Percentiles rank a stretch among this genome's conserved stretches.
phyloP scores from a whole-genome alignment of 2,113 vertebrate genomes.

The Copsychus sechellarum region DNA sequence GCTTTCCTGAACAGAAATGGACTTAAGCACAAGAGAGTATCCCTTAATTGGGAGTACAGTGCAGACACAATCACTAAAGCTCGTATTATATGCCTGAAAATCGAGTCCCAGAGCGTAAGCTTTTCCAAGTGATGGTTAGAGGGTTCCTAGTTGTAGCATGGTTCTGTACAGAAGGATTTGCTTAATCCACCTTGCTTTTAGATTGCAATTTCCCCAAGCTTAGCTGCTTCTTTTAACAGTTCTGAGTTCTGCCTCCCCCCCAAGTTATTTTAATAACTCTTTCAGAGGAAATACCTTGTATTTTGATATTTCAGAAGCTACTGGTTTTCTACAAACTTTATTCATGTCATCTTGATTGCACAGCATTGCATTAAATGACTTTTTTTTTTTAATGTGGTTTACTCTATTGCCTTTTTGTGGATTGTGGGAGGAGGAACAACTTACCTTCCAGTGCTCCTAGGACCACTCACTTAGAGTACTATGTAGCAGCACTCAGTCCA shows the following conservation, averaged over 20 bases:
- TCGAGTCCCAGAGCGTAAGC: conserved; percentile 53
- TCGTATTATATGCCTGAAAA: conserved; percentile 56
- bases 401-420: not conserved
- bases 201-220: conserved; percentile 69
- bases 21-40: conserved; percentile 50
- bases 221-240: conserved; percentile 66
- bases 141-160: conserved; percentile 59
- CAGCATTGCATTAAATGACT: not conserved
- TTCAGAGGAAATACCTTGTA: conserved; percentile 33
- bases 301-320: conserved; percentile 46
- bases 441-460: not conserved
- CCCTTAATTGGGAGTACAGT: conserved; percentile 41
- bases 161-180: conserved; percentile 69
- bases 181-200: conserved; percentile 68
- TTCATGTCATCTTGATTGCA: not conserved
- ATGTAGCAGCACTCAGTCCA: not conserved
- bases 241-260: conserved; percentile 19
- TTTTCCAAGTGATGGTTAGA: conserved; percentile 55
- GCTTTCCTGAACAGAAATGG: conserved; percentile 55
- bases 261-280: conserved; percentile 56
- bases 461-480: not conserved
- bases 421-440: not conserved
- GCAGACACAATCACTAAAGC: conserved; percentile 61
- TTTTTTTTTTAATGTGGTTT: not conserved
- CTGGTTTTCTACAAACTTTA: conserved; percentile 3